Evolutionary conservation across 2,888 invertebrate genomes (phyloP).

Genomic region (Diabrotica balteata): DNA sequence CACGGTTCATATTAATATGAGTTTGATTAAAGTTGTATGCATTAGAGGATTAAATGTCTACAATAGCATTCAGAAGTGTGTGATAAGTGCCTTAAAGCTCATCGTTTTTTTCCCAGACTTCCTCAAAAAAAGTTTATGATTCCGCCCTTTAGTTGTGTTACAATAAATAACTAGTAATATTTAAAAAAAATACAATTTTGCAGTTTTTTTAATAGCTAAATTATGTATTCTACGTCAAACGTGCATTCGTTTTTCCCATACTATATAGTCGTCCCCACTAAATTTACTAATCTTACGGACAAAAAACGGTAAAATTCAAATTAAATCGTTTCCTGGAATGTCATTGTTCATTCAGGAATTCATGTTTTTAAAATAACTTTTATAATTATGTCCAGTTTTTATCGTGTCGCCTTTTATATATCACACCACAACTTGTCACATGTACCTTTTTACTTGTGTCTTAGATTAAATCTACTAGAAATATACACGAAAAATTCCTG

Average conservation of each 20-base stretch:
- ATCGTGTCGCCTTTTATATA: slow-evolving; percentile 3
- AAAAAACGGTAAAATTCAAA: slow-evolving; percentile 5
- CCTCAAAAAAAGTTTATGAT: too few species aligned
- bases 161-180: too few species aligned
- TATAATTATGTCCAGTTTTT: slow-evolving; percentile 16
- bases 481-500: slow-evolving; percentile 19
- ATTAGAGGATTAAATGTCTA: too few species aligned
- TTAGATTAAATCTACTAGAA: slow-evolving; percentile 14
- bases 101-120: too few species aligned
- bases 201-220: too few species aligned
- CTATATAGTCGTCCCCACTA: not conserved
- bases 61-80: too few species aligned
- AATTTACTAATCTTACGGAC: not conserved
- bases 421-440: slow-evolving; percentile 14
- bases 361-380: slow-evolving; percentile 3
- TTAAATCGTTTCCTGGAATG: slow-evolving; percentile 16
- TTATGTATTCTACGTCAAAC: not conserved
- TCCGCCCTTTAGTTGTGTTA: too few species aligned
- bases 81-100: too few species aligned
- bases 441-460: slow-evolving; percentile 8
- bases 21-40: too few species aligned
- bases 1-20: too few species aligned
- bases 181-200: too few species aligned
- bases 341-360: slow-evolving; percentile 8
- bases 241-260: not conserved